These are phyloP conservation scores for Gavialis gangeticus DNA, from an alignment of 2,113 vertebrate genomes.

Conservation along the genomic window DNA sequence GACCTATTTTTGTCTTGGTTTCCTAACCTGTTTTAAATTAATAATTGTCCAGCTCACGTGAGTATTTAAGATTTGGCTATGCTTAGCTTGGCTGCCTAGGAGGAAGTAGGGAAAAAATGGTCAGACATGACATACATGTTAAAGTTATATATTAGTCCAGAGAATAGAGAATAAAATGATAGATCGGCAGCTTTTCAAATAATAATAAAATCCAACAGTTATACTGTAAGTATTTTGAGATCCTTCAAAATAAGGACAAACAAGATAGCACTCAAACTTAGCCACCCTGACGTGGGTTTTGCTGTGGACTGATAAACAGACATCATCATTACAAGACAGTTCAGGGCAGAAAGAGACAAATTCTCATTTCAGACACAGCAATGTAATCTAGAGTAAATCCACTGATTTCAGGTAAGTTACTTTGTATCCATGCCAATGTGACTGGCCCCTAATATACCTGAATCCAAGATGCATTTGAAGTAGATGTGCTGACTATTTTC, in stretches of 20 bases:
- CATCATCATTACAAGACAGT: not conserved
- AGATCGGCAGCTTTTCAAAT: not conserved
- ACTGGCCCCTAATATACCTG: not conserved
- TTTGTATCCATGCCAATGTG: not conserved
- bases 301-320: not conserved
- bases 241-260: constrained; percentile 9
- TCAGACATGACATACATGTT: constrained; percentile 43
- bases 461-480: not conserved
- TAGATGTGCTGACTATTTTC: not conserved
- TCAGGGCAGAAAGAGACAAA: not conserved
- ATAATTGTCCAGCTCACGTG: constrained; percentile 57
- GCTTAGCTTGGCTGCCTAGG: constrained; percentile 54
- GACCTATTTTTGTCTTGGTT: not conserved
- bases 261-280: not conserved
- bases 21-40: constrained; percentile 7
- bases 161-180: constrained; percentile 47
- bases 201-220: constrained; percentile 44
- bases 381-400: not conserved
- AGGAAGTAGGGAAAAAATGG: constrained; percentile 64
- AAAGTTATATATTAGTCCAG: constrained; percentile 43
- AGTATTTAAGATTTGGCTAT: constrained; percentile 63
- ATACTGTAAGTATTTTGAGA: constrained; percentile 37
- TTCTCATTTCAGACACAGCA: not conserved
- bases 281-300: not conserved
- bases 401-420: not conserved